Base-by-base conservation (phyloP, 2,113 vertebrate genomes). In the Plecotus auritus region DNA sequence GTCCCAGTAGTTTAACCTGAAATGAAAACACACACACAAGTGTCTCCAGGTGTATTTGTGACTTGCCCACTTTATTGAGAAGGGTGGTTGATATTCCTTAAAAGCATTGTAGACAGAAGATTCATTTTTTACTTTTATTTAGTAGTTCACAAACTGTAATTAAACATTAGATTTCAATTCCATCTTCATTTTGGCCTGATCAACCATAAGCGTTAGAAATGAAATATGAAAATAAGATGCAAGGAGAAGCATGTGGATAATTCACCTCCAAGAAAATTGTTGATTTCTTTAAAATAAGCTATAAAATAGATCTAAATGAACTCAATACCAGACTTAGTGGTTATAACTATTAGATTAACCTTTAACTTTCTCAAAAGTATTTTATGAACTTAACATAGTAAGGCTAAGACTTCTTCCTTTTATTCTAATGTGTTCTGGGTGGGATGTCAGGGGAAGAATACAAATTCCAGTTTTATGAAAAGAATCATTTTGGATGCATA, bases 1-100 rank as follows among this genome's bases (percentile, higher is more conserved):
- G 97, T 30, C 99, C 99, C 64, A 99, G 61, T 3, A 99, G 98
- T 93, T 61, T 97, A 94, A 99, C 99, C 99, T 99, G 94, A 59
- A 97, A 97, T 83, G 67, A 40, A 98, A 94, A 90, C 64, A 93
- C 56, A 86, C 35, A 95, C 45, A 69, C 37, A 90, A 22, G 69
- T 11, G 54, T 94, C 49, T 91, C 47, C 47, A 66, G 35, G 12
- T 47, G 1, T 20, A 54, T 61, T 49, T 54, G 37, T 17, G 40
- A 85, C 22, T 86, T 13, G 77, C 28, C 70, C 35, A 56, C 35
- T 87, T 72, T 83, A 42, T 49, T 26, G 47, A 22, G 70, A 87
- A 84, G 51, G 88, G 20, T 74, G 11, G 67, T 5, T 78, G 18
- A 17, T 28, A 70, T 47, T 84, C 93, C 80, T 72, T 47, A 80